These are phyloP conservation scores for Trichogramma evanescens DNA, from an alignment of 2,888 invertebrate species.

Conservation along the genomic window DNA sequence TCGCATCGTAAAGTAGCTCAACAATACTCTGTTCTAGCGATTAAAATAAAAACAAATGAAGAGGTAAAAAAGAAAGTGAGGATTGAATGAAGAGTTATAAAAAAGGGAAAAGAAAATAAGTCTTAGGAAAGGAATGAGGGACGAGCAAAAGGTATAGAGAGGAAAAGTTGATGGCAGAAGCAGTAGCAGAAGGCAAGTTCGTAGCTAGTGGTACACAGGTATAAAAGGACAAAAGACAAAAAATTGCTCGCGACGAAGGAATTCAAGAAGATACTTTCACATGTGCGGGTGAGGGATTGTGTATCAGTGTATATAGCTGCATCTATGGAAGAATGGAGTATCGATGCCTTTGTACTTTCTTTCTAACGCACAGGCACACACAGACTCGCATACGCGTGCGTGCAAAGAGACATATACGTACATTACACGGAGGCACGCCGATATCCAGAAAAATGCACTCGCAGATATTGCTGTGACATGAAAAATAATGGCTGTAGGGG, in stretches of 20 bases:
- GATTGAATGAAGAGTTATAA: not conserved
- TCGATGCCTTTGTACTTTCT: constrained; percentile 19
- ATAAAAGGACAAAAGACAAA: constrained; percentile 3
- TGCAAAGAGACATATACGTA: too few species aligned
- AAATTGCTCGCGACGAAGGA: not conserved
- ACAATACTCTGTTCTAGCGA: too few species aligned
- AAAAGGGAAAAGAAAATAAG: not conserved
- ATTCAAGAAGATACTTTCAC: too few species aligned
- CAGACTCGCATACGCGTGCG: too few species aligned
- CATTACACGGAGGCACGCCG: constrained; percentile 9
- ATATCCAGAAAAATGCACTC: constrained; percentile 41
- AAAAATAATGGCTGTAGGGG: constrained; percentile 29
- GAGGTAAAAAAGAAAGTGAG: not conserved
- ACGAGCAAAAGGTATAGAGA: constrained; percentile 2
- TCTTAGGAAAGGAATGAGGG: not conserved
- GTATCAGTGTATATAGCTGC: too few species aligned
- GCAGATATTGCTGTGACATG: constrained; percentile 39
- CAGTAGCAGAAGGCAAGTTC: not conserved
- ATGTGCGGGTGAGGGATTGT: too few species aligned
- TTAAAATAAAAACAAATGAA: not conserved
- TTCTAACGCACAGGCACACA: too few species aligned
- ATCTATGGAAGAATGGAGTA: constrained; percentile 4
- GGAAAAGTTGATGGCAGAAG: not conserved
- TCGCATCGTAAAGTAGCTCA: too few species aligned
- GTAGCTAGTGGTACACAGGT: too few species aligned